Base-by-base conservation (phyloP, 2,797 vertebrate genomes). In the Melanotaenia boesemani region DNA sequence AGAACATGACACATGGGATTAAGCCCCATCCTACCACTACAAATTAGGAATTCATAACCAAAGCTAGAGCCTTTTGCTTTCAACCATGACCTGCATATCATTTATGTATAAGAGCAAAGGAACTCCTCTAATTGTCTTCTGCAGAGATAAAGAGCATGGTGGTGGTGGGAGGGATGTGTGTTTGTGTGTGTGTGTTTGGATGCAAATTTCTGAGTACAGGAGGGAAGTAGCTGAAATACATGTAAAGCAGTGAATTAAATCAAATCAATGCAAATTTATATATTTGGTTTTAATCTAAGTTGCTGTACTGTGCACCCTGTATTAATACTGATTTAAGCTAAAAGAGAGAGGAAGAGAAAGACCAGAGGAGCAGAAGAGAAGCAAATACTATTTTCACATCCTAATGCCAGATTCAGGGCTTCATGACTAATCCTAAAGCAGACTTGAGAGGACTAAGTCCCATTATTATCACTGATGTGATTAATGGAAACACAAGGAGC, bases 1-100 rank as follows among this genome's bases (percentile, higher is more conserved):
- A 92, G 89, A 91, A 91, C 84, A 90, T 86, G 90, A 84, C 91
- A 89, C 86, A 84, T 83, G 85, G 93, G 92, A 95, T 93, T 92
- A 93, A 86, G 86, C 86, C 85, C 76, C 85, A 76, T 88, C 83
- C 79, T 85, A 86, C 76, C 75, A 67, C 81, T 86, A 87, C 76
- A 86, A 89, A 91, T 93, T 90, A 91, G 87, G 86, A 89, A 92
- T 93, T 91, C 86, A 91, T 89, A 90, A 89, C 88, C 87, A 88
- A 87, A 79, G 74, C 88, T 54, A 12, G 68, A 84, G 84, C 78
- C 82, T 85, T 79, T 74, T 86, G 80, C 86, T 88, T 89, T 90
- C 86, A 88, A 81, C 81, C 87, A 78, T 83, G 84, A 89, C 89
- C 88, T 90, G 75, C 66, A 80, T 87, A 86, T 88, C 81, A 81